Evolutionary conservation across 92 coral and sea anemone genomes (phyloP).

Genomic region (Epizoanthus rinbou): DNA sequence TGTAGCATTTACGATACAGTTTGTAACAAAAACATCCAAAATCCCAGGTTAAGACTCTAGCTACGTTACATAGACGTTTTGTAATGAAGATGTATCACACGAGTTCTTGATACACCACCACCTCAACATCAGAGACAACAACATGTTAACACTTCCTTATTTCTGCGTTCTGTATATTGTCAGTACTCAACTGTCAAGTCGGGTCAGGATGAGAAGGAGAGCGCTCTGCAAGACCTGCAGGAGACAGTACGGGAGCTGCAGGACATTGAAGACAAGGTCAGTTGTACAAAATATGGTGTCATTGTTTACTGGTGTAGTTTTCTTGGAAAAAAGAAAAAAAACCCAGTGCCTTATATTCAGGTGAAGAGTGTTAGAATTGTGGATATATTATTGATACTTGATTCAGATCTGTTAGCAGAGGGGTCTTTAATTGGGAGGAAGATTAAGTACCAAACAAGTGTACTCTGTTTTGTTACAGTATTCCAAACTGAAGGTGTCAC

Average conservation of each 20-base stretch:
- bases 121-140: too few relatives aligned
- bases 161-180: too few relatives aligned
- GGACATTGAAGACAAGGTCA: slow-evolving; percentile 78
- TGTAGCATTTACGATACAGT: too few relatives aligned
- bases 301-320: not conserved
- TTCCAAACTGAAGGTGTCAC: slow-evolving; percentile 55
- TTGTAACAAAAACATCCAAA: too few relatives aligned
- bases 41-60: not conserved
- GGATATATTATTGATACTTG: too few relatives aligned
- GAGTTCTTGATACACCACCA: too few relatives aligned
- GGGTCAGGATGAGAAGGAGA: slow-evolving; percentile 66
- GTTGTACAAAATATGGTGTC: not conserved
- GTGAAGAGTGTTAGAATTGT: too few relatives aligned
- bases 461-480: slow-evolving; percentile 52
- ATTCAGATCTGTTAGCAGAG: too few relatives aligned
- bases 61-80: too few relatives aligned
- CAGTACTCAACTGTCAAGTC: slow-evolving; percentile 69
- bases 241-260: slow-evolving; percentile 75
- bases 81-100: too few relatives aligned
- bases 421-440: not conserved
- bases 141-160: too few relatives aligned
- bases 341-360: too few relatives aligned
- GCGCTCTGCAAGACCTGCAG: slow-evolving; percentile 69
- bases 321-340: not conserved
- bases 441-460: not conserved